These are phyloP conservation scores for Rhagoletis pomonella DNA, from an alignment of 1,140 invertebrate genomes.

Conservation along the genomic window DNA sequence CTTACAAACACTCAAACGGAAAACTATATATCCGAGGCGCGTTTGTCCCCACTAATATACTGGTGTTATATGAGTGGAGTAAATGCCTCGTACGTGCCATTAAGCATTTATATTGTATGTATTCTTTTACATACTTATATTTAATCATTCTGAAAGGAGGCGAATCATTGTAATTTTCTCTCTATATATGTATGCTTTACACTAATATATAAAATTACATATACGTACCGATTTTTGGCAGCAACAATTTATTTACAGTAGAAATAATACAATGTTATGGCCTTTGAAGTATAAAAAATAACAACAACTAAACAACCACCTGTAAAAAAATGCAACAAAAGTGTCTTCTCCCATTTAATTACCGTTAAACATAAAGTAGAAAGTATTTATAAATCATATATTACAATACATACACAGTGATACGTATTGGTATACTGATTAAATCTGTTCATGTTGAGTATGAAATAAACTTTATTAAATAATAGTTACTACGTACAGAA, in stretches of 20 bases:
- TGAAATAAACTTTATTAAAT: conserved; percentile 52
- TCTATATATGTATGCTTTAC: background rate
- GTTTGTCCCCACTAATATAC: background rate
- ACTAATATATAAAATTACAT: conserved; percentile 6
- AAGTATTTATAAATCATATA: conserved; percentile 49
- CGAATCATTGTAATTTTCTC: background rate
- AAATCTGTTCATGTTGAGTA: conserved; percentile 51
- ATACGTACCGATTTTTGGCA: background rate
- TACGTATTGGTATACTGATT: conserved; percentile 36
- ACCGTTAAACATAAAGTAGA: conserved; percentile 43
- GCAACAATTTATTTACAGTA: background rate
- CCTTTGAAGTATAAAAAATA: conserved; percentile 18
- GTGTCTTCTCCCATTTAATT: conserved; percentile 49
- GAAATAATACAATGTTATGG: conserved; percentile 21
- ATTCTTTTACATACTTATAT: conserved; percentile 5
- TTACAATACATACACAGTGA: conserved; percentile 24
- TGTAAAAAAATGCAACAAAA: conserved; percentile 12
- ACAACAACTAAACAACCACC: background rate
- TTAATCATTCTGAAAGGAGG: background rate
- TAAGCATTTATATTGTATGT: conserved; percentile 38
- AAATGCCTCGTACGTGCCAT: conserved; percentile 40
- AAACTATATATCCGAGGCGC: conserved; percentile 11
- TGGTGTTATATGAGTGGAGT: background rate
- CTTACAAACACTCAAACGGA: background rate
- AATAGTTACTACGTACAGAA: conserved; percentile 26